Evolutionary conservation across 2,113 vertebrate species (phyloP), one percentile per base, ranked within the genome.

Genomic region (Rhodinocichla rosea): DNA sequence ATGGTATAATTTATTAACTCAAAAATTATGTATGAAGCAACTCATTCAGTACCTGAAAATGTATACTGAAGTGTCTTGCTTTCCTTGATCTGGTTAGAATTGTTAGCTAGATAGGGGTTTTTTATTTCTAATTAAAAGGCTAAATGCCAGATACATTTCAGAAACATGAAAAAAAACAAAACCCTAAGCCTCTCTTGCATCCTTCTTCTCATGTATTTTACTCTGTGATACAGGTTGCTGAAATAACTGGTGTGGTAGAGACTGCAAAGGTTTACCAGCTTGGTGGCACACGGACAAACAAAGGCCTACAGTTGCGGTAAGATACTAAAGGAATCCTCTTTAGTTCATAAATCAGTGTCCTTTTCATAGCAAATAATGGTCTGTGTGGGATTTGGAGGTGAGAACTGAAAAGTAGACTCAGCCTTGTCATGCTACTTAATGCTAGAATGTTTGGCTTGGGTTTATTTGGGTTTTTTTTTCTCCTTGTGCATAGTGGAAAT

Each of bases 181-280:
- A n/a, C 20, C 20, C 33, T 56, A 27, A 73, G 8, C 0, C 3
- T 2, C 35, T 60, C 15, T 87, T 62, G 23, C 13, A 44, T 92
- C 7, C n/a, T 87, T 50, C 33, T 42, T 89, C 15, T 64, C 39
- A 8, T 30, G 11, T 49, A 14, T 94, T 94, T 92, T 83, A 83
- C 39, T 64, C 70, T 87, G 65, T 96, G 90, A 6, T 95, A 45
- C 17, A 99, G 99, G 99, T 99, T 69, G 99, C 99, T 90, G 99
- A 99, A 98, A 99, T 99, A 92, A 99, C 99, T 17, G 99, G 99
- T 70, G 99, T 99, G 73, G 99, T 99, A 57, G 99, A 99, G 97
- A 99, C 99, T 1, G 99, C 99, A 14, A 99, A 99, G 78, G 98
- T 99, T 96, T 99, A 99, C 97, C 99, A 99, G 89, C 98, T 99